Percentiles rank a stretch among this genome's conserved stretches.
These are phyloP conservation scores for Caenorhabditis becei DNA, from an alignment of 2,888 invertebrate species.

Conservation along the genomic window DNA sequence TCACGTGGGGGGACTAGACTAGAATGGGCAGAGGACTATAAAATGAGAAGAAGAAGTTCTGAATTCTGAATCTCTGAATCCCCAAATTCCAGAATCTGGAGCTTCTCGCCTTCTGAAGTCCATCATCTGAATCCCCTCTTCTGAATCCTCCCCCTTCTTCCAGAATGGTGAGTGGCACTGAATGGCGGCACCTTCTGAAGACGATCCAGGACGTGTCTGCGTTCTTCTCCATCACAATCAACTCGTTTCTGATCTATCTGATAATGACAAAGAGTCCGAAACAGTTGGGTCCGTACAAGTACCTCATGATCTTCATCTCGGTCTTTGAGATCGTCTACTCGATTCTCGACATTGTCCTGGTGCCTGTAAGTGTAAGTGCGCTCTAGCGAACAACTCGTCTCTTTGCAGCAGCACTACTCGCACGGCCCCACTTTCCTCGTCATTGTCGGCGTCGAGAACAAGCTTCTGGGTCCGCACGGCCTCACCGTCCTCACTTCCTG, in stretches of 20 bases:
- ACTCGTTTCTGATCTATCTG: slow-evolving; percentile 25
- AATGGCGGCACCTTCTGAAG: slow-evolving; percentile 23
- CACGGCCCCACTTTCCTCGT: slow-evolving; percentile 41
- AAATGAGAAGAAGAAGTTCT: too few relatives aligned
- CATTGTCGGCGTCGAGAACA: slow-evolving; percentile 18
- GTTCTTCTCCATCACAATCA: slow-evolving; percentile 14
- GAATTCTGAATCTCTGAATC: too few relatives aligned
- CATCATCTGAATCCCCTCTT: too few relatives aligned
- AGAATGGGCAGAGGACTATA: too few relatives aligned
- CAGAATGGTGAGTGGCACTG: slow-evolving; percentile 17
- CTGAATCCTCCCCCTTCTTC: too few relatives aligned
- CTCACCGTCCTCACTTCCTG: slow-evolving; percentile 12
- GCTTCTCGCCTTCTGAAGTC: too few relatives aligned
- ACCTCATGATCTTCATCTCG: slow-evolving; percentile 34
- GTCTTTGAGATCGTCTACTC: slow-evolving; percentile 40
- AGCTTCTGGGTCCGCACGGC: slow-evolving; percentile 33
- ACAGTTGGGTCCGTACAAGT: slow-evolving; percentile 40
- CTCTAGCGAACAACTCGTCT: too few relatives aligned
- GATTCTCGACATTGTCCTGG: slow-evolving; percentile 14
- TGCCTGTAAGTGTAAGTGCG: slow-evolving; percentile 12
- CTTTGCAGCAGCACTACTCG: slow-evolving; percentile 44
- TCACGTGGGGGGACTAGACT: too few relatives aligned
- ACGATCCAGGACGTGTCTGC: slow-evolving; percentile 27
- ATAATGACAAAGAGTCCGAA: slow-evolving; percentile 35
- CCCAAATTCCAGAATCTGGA: too few relatives aligned